Percentiles rank a stretch among this genome's conserved stretches.
These are phyloP conservation scores for Sigmodon hispidus DNA, from an alignment of 2,113 vertebrate species.

Conservation along the genomic window DNA sequence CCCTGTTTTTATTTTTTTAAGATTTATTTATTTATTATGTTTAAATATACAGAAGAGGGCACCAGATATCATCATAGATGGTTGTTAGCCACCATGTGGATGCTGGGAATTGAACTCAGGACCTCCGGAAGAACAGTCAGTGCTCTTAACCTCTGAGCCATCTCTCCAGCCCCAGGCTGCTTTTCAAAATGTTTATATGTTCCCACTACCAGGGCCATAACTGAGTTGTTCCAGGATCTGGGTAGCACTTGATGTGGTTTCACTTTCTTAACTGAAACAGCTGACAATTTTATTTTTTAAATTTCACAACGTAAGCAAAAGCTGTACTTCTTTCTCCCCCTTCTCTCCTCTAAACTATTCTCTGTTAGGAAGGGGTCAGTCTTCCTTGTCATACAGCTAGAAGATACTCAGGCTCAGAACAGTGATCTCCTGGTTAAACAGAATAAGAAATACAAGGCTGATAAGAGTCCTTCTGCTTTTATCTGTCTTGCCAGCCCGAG, in stretches of 20 bases:
- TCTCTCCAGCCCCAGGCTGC: no score
- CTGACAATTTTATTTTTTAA: neutral
- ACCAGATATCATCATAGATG: no score
- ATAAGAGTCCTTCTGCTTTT: neutral
- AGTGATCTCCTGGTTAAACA: neutral
- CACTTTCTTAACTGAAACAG: neutral
- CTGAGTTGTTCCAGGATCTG: neutral
- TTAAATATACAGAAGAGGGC: no score
- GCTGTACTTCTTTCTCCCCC: neutral
- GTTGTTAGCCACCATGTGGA: no score
- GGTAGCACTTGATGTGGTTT: neutral
- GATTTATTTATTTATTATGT: no score
- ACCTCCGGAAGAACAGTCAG: no score
- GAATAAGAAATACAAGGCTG: neutral
- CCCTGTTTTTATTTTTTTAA: no score
- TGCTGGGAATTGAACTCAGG: no score
- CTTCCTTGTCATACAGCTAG: neutral
- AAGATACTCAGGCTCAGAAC: neutral
- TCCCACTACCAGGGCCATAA: no score
- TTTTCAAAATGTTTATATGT: neutral
- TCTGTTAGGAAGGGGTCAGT: neutral
- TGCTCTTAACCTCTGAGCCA: no score
- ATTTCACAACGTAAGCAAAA: neutral
- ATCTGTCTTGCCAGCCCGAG: neutral
- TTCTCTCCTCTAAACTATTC: neutral